Evolutionary conservation across 2,888 invertebrate genomes (phyloP), one percentile per base, ranked within the genome.

Genomic region (Conchocele bisecta): DNA sequence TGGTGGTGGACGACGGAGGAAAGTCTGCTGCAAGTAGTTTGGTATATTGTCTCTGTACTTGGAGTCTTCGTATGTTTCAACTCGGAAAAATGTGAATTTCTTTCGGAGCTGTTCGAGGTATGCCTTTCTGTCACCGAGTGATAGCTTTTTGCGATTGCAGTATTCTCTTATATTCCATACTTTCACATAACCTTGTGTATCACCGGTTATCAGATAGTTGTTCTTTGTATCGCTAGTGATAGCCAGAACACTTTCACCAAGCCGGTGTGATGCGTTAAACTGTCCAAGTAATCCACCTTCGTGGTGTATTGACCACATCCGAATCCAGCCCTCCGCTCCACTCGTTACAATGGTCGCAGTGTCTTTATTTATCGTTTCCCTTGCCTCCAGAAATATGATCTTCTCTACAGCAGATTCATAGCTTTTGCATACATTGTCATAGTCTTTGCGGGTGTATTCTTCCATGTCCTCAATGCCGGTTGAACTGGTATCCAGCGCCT

Each of bases 291-390:
- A 94, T 7, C 95, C 95, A 13, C 95, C 95, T 13, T 93, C 93
- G 39, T 94, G 83, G 90, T 96, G 95, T 89, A 96, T 95, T 20
- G 96, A 96, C 95, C 96, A 97, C 24, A 95, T 93, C 91, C 96
- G 95, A 6, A 91, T 92, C 65, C 93, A 92, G 0, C 96, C 96
- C 78, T 95, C 95, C 86, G 95, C 95, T 73, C 96, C 91, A 0
- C 95, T 93, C 0, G 96, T 93, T 57, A 96, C 89, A 13, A 96
- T 91, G 0, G 94, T 94, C 11, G 95, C 96, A 39, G 93, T 91
- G 6, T 92, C 87, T 33, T 92, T 91, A 33, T 91, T 91, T n/a
- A 75, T 50, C 87, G 92, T 91, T 31, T 93, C 92, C 63, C 96
- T 92, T 0, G 93, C 93, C 63, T 93, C 91, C 26, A 96, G 91